Evolutionary conservation across 2,888 invertebrate species (phyloP).

Genomic region (Ernsta delagoae): DNA sequence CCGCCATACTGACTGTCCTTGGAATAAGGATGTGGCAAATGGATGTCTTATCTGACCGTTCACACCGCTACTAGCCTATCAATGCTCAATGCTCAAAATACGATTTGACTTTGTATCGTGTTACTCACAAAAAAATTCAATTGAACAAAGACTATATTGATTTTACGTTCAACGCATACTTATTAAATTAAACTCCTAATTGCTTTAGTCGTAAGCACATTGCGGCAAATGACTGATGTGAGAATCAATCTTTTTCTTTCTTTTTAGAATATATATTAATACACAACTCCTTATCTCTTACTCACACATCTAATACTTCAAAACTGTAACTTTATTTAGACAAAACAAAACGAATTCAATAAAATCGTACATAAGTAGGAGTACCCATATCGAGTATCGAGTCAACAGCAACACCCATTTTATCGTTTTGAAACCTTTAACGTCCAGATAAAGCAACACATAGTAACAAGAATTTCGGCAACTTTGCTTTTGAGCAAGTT

Average conservation of each 20-base stretch:
- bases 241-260: too few species aligned
- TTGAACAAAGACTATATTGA: slow-evolving; percentile 25
- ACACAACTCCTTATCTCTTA: too few species aligned
- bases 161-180: slow-evolving; percentile 13
- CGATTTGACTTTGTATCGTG: slow-evolving; percentile 9
- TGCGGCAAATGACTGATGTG: neutral
- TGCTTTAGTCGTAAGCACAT: neutral
- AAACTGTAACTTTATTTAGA: too few species aligned
- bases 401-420: too few species aligned
- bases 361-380: too few species aligned
- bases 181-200: neutral
- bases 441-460: too few species aligned
- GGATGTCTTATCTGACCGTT: slow-evolving; percentile 64
- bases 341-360: too few species aligned
- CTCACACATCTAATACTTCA: too few species aligned
- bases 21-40: slow-evolving; percentile 79
- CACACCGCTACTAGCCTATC: slow-evolving; percentile 54
- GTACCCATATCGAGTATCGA: too few species aligned
- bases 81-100: slow-evolving; percentile 29
- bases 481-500: slow-evolving; percentile 29
- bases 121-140: slow-evolving; percentile 26
- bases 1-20: slow-evolving; percentile 67
- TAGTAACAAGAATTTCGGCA: slow-evolving; percentile 32
- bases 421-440: too few species aligned
- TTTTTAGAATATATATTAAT: too few species aligned